A percentile compares a stretch with the other conserved stretches of the same genome.
These are phyloP conservation scores for Eupithecia abbreviata DNA, from an alignment of 2,888 invertebrate species.

Conservation along the genomic window DNA sequence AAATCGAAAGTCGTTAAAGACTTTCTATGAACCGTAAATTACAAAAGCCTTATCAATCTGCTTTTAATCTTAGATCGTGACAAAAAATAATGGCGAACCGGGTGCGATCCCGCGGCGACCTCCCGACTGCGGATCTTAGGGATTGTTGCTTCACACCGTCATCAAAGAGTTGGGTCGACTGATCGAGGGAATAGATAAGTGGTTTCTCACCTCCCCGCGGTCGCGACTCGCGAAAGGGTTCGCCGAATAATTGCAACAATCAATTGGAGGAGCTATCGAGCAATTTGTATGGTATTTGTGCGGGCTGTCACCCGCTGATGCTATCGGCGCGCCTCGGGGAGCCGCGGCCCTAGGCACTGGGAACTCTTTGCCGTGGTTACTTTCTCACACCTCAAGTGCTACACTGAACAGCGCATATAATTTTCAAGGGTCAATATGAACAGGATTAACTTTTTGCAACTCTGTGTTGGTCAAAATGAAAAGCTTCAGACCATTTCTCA, in stretches of 20 bases:
- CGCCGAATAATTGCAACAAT: slow-evolving; percentile 83
- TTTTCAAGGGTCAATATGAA: slow-evolving; percentile 16
- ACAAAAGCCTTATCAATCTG: slow-evolving; percentile 62
- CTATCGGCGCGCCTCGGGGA: slow-evolving; percentile 76
- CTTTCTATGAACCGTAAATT: slow-evolving; percentile 61
- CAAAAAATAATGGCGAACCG: slow-evolving; percentile 72
- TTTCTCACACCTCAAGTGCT: slow-evolving; percentile 78
- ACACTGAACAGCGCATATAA: slow-evolving; percentile 47
- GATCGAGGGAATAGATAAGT: slow-evolving; percentile 78
- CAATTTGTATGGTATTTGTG: slow-evolving; percentile 84
- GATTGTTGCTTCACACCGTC: slow-evolving; percentile 76
- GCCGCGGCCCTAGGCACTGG: slow-evolving; percentile 64
- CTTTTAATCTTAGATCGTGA: slow-evolving; percentile 68
- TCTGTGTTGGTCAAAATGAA: not conserved
- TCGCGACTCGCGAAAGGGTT: slow-evolving; percentile 78
- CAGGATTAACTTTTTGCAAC: not conserved
- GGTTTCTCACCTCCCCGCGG: slow-evolving; percentile 81
- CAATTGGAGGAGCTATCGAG: slow-evolving; percentile 81
- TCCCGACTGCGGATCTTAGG: slow-evolving; percentile 56
- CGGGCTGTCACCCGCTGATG: slow-evolving; percentile 82
- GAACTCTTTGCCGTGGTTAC: slow-evolving; percentile 69
- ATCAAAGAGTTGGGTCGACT: slow-evolving; percentile 76
- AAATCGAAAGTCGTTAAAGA: slow-evolving; percentile 61
- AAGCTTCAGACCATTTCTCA: not conserved
- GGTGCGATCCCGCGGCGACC: slow-evolving; percentile 68